A percentile compares a stretch with the other conserved stretches of the same genome.
Evolutionary conservation across 2,113 vertebrate species (phyloP).

Genomic region (Poicephalus gulielmi): DNA sequence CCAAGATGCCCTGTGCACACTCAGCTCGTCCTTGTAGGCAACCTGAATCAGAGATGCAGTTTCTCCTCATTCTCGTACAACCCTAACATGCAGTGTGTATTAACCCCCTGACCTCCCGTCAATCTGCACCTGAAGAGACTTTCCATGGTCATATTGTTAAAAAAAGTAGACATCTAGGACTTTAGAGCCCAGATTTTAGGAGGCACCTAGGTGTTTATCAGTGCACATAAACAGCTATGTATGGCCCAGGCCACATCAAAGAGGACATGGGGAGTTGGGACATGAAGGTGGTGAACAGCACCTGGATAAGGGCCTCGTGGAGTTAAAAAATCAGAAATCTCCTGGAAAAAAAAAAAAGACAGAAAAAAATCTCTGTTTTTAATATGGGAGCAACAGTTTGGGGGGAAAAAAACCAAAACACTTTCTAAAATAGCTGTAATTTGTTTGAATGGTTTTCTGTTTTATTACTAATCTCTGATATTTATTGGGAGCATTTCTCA

Average conservation of each 20-base stretch:
- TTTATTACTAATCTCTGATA: not conserved
- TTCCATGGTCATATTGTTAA: not conserved
- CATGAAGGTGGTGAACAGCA: not conserved
- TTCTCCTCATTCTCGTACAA: not conserved
- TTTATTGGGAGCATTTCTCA: not conserved
- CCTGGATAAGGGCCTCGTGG: not conserved
- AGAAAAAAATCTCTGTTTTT: not conserved
- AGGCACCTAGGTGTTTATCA: not conserved
- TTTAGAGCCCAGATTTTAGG: not conserved
- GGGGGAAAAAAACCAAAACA: not conserved
- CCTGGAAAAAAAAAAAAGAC: not conserved
- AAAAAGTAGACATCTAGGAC: not conserved
- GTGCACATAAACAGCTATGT: not conserved
- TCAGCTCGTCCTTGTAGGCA: not conserved
- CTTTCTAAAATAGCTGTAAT: not conserved
- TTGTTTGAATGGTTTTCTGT: not conserved
- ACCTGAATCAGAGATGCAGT: not conserved
- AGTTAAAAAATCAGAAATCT: not conserved
- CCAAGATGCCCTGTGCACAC: not conserved
- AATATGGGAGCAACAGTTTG: not conserved
- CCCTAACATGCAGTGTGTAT: fast-evolving
- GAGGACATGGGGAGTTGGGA: fast-evolving
- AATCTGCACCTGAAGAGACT: not conserved
- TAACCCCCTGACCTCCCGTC: not conserved
- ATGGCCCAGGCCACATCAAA: not conserved